A percentile compares a stretch with the other conserved stretches of the same genome.
Conservation (phyloP, 2,113 vertebrate species). For the Xyliphius kryptos region DNA sequence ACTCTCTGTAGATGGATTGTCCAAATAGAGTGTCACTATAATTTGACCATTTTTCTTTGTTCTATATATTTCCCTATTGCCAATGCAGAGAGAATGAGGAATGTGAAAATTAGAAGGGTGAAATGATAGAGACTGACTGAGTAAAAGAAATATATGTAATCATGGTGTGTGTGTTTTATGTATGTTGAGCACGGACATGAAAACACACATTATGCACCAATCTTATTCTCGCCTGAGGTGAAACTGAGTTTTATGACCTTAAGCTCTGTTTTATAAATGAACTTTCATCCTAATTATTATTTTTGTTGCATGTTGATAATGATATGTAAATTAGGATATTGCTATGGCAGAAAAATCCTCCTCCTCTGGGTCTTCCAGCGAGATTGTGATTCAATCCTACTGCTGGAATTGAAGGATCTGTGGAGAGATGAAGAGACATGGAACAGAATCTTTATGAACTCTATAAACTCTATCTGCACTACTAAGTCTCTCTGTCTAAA, state of each 20-base stretch:
- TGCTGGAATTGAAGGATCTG: conserved; percentile 6
- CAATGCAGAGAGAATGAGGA: neutral
- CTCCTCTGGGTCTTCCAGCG: neutral
- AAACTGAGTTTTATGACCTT: neutral
- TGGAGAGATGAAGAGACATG: conserved; percentile 1
- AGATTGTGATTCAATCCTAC: neutral
- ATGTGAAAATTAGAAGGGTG: too few species aligned
- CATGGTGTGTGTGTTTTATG: neutral
- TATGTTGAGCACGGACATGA: neutral
- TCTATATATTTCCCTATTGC: neutral
- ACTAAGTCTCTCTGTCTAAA: neutral
- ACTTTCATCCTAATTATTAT: conserved; percentile 1
- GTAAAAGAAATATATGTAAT: neutral
- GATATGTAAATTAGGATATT: conserved; percentile 9
- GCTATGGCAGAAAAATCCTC: conserved; percentile 4
- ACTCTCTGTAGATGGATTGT: too few species aligned
- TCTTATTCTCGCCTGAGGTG: conserved; percentile 31
- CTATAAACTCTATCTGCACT: too few species aligned
- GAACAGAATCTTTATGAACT: conserved; percentile 17
- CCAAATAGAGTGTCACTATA: too few species aligned
- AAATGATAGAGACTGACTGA: neutral
- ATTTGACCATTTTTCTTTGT: neutral
- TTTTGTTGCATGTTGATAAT: conserved; percentile 5
- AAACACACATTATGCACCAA: conserved; percentile 10
- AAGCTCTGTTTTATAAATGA: conserved; percentile 9